A percentile compares a stretch with the other conserved stretches of the same genome.
These are phyloP conservation scores for Heliconius ethilla DNA, from an alignment of 2,888 invertebrate species.

Conservation along the genomic window DNA sequence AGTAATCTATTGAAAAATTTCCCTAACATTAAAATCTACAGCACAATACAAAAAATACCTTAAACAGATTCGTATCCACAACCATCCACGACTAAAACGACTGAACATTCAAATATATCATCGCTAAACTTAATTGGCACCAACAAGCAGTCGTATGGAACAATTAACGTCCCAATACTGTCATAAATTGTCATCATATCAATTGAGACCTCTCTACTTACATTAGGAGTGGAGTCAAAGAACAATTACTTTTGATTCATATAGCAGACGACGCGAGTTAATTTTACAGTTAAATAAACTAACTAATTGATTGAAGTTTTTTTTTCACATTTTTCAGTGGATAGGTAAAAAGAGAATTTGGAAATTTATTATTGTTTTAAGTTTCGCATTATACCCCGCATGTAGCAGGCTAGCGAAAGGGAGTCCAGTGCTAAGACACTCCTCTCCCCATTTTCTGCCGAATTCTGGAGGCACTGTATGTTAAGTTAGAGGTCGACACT, in stretches of 20 bases:
- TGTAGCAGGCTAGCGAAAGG: background rate
- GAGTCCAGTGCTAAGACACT: background rate
- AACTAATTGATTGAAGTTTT: background rate
- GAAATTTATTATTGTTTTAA: background rate
- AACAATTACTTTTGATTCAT: constrained; percentile 25
- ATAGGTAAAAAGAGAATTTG: background rate
- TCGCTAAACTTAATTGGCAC: constrained; percentile 14
- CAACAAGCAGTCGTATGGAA: constrained; percentile 7
- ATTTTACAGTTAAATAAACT: background rate
- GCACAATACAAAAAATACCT: background rate
- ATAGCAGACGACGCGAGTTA: constrained; percentile 16
- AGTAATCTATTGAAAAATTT: background rate
- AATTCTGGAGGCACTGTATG: background rate
- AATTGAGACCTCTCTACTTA: constrained; percentile 26
- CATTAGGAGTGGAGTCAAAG: constrained; percentile 9
- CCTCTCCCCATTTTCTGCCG: background rate
- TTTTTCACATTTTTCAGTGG: background rate
- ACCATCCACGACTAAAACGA: background rate
- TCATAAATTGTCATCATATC: constrained; percentile 29
- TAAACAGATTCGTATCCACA: background rate
- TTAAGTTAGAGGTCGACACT: background rate
- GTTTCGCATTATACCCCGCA: background rate
- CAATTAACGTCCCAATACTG: constrained; percentile 19
- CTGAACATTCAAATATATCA: background rate
- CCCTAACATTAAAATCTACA: background rate